Conservation (phyloP, 2,888 invertebrate species). For the Ommatoiulus sabulosus region DNA sequence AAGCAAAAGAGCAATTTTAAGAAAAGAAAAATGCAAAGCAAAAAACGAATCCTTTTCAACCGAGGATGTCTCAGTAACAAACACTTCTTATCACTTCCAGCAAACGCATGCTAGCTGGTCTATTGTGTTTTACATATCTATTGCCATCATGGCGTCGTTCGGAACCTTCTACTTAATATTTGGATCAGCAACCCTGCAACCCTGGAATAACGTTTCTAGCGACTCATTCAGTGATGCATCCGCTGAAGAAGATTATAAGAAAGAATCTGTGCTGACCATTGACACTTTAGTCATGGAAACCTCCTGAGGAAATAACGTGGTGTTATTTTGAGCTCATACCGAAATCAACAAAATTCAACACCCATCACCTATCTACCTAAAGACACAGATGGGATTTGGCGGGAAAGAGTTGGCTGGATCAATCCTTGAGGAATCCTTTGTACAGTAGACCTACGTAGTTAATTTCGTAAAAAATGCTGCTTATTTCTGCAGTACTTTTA, state of each 20-base stretch:
- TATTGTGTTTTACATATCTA: slow-evolving; percentile 55
- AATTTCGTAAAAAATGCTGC: not conserved
- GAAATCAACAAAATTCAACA: not conserved
- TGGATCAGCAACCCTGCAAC: slow-evolving; percentile 45
- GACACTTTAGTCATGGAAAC: not conserved
- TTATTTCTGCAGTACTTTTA: not conserved
- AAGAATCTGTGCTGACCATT: slow-evolving; percentile 5
- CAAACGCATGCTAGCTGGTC: slow-evolving; percentile 55
- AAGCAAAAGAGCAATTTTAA: too few relatives aligned
- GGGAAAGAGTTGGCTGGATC: not conserved
- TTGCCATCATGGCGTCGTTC: not conserved
- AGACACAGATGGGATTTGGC: not conserved
- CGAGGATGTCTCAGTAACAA: not conserved
- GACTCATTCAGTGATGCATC: not conserved
- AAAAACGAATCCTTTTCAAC: not conserved
- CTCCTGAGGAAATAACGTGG: not conserved
- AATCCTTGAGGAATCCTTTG: not conserved
- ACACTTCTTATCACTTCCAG: slow-evolving; percentile 6
- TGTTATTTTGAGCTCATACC: not conserved
- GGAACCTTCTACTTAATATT: slow-evolving; percentile 49
- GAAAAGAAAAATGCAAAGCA: not conserved
- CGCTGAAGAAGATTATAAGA: not conserved
- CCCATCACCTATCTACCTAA: not conserved
- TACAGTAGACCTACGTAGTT: not conserved
- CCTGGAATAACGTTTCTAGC: slow-evolving; percentile 52